Conservation (phyloP, 53 echinoderm and acorn worm species). For the Paracentrotus lividus region DNA sequence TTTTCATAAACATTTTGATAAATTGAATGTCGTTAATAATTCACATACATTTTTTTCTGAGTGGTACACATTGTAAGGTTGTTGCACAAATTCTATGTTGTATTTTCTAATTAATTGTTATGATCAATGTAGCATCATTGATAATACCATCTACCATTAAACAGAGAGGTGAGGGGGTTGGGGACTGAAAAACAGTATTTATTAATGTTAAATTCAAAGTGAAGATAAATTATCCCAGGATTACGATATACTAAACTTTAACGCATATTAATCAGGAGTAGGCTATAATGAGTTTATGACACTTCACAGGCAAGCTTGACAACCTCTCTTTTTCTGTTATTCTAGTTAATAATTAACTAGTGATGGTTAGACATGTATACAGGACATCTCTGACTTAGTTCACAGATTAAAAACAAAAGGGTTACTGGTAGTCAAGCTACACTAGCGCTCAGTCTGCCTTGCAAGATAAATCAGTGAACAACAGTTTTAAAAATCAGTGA, state of each 20-base stretch:
- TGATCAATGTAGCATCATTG: too few relatives aligned
- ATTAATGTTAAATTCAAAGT: neutral
- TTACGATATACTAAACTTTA: neutral
- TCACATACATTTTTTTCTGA: too few relatives aligned
- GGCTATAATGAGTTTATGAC: slow-evolving; percentile 18
- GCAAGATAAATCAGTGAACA: neutral
- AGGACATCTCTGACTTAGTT: neutral
- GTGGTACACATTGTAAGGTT: too few relatives aligned
- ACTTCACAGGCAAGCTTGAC: neutral
- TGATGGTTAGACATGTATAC: neutral
- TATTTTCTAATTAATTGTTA: too few relatives aligned
- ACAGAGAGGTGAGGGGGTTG: neutral
- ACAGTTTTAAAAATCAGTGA: neutral
- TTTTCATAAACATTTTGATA: too few relatives aligned
- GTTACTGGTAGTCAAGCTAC: neutral
- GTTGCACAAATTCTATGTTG: too few relatives aligned
- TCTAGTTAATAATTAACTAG: slow-evolving; percentile 26
- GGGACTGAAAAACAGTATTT: neutral
- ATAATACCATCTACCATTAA: too few relatives aligned
- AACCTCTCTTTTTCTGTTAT: neutral
- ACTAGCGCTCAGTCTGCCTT: neutral
- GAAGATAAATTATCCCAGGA: neutral
- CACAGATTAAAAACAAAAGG: neutral
- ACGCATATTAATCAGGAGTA: neutral
- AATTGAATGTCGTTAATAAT: too few relatives aligned